Evolutionary conservation across 2,113 vertebrate genomes (phyloP).

Genomic region (Tenebrosternarchus preto): DNA sequence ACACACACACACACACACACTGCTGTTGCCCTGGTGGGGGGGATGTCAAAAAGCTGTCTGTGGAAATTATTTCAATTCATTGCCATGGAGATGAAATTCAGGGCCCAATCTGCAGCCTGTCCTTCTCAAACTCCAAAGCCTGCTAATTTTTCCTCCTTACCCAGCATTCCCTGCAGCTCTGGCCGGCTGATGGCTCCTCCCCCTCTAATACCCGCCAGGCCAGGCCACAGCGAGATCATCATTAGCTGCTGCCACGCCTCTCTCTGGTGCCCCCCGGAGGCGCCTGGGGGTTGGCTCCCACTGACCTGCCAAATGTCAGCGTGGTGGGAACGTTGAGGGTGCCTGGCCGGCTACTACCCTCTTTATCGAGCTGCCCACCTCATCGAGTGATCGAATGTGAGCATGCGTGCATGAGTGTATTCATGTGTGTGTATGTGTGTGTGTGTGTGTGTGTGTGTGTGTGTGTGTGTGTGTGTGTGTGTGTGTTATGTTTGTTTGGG

Average conservation of each 20-base stretch:
- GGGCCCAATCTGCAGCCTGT: too few relatives aligned
- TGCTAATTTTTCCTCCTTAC: too few relatives aligned
- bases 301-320: conserved; percentile 41
- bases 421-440: conserved; percentile 21
- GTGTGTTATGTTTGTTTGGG: background rate
- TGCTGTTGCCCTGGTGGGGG: background rate
- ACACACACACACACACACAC: background rate
- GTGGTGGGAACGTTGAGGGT: background rate
- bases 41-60: too few relatives aligned
- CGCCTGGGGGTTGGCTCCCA: background rate
- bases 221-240: background rate
- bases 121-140: too few relatives aligned
- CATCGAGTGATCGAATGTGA: background rate
- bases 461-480: too few relatives aligned
- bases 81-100: too few relatives aligned
- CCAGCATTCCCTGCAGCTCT: too few relatives aligned
- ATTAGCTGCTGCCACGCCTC: background rate
- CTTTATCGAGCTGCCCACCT: background rate
- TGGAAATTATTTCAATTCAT: too few relatives aligned
- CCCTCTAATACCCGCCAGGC: too few relatives aligned
- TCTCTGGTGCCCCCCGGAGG: background rate
- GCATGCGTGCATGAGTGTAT: background rate
- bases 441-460: conserved; percentile 26
- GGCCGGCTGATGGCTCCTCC: too few relatives aligned
- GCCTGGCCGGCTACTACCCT: background rate